phyloP scores from a whole-genome alignment of 2,888 invertebrate species.

The Eubasilissa splendida region DNA sequence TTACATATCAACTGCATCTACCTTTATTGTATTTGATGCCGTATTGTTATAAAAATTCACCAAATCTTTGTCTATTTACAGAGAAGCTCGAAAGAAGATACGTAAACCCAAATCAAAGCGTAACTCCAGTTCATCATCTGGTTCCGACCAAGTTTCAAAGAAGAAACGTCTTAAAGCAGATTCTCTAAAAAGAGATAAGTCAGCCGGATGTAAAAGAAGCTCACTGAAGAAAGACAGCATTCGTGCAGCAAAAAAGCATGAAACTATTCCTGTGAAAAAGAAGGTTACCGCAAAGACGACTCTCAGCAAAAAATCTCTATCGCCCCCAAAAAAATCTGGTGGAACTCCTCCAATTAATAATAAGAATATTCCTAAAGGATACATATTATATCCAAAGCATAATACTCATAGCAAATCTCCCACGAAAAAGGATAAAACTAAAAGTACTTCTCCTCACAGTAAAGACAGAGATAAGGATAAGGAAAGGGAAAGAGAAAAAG shows the following conservation, averaged over 20 bases:
- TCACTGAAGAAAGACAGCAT: conserved; percentile 67
- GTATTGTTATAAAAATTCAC: background rate
- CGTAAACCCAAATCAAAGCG: conserved; percentile 73
- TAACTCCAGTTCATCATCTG: conserved; percentile 78
- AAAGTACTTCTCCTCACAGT: conserved; percentile 66
- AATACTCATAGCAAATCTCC: conserved; percentile 66
- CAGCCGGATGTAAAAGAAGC: conserved; percentile 64
- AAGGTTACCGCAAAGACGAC: conserved; percentile 50
- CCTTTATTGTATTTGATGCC: background rate
- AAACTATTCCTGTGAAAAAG: conserved; percentile 61
- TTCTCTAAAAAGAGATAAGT: conserved; percentile 67
- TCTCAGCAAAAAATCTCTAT: conserved; percentile 68
- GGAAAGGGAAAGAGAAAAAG: conserved; percentile 67
- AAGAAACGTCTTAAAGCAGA: conserved; percentile 72
- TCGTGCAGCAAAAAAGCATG: conserved; percentile 66
- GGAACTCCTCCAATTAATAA: conserved; percentile 71
- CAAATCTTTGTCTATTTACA: conserved; percentile 60
- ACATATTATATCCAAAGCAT: conserved; percentile 63
- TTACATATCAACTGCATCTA: background rate
- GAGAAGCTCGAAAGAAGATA: conserved; percentile 70
- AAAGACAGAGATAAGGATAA: conserved; percentile 72
- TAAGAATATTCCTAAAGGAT: conserved; percentile 66
- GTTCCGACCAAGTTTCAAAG: conserved; percentile 73
- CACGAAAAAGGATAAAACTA: conserved; percentile 67
- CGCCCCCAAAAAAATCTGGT: conserved; percentile 71